Evolutionary conservation across 2,113 vertebrate genomes (phyloP).

Genomic region (Sphyrna mokarran): DNA sequence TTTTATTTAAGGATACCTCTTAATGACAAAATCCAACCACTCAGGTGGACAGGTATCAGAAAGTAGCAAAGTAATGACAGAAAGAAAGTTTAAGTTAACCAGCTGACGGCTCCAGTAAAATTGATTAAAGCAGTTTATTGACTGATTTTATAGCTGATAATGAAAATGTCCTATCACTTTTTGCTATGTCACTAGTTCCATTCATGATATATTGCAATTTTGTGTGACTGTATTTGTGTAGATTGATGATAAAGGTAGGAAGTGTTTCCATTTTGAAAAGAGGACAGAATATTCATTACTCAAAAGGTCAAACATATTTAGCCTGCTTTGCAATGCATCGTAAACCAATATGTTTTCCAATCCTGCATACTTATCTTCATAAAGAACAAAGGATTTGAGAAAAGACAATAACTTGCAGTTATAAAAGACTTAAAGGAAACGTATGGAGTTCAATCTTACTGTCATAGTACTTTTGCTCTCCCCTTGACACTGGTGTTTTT

Average conservation of each 20-base stretch:
- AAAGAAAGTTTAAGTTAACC: neutral
- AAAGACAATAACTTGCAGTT: neutral
- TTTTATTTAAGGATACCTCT: neutral
- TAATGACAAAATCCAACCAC: neutral
- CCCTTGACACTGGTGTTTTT: constrained; percentile 16
- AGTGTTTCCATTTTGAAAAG: neutral
- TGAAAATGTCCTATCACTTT: neutral
- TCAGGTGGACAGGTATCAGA: neutral
- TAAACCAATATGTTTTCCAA: neutral
- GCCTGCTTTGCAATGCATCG: neutral
- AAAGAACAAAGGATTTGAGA: neutral
- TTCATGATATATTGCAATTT: neutral
- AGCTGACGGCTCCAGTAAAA: neutral
- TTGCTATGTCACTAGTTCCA: neutral
- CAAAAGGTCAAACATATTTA: constrained; percentile 11
- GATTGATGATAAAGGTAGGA: neutral
- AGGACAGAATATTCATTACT: neutral
- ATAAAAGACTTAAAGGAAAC: neutral
- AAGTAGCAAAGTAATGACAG: neutral
- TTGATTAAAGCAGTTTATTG: neutral
- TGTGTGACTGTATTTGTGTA: neutral
- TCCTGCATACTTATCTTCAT: neutral
- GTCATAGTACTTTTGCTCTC: neutral
- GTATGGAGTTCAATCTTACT: neutral
- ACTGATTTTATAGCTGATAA: neutral